Evolutionary conservation across 2,797 vertebrate species (phyloP), one percentile per base, ranked within the genome.

Genomic region (Cygnus olor): DNA sequence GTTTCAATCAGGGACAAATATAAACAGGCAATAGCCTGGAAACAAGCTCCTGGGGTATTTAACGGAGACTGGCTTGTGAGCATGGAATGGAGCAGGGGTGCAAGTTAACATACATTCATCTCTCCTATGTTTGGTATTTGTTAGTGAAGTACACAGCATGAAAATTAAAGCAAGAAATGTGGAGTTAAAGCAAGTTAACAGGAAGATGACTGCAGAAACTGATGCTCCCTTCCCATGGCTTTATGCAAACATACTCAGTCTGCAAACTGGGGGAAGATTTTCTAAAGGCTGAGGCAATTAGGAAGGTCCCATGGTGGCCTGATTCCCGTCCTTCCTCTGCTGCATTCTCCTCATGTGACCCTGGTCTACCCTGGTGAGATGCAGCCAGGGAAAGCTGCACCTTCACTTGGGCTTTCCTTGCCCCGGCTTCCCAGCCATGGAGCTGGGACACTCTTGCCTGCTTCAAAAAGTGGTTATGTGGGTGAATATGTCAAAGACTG

Each of bases 131-230:
- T 77, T 85, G 14, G 17, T 58, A 0, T 28, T 91, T 14, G 70
- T 85, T 16, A 47, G 7, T 49, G 51, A 87, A 77, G 45, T 51
- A 45, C 0, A 1, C 7, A 53, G 53, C 1, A 14, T 1, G 2
- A 72, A 87, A 84, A 79, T 14, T 28, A 13, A 80, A 68, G 36
- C 19, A 72, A 65, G 5, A 14, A 32, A 69, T 81, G 27, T 3
- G 14, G 30, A 70, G n/a, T 27, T 32, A 54, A 42, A 28, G 18
- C 18, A 64, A 12, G 28, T 20, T 30, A 64, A 40, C 17, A 45
- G 30, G 15, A 24, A 24, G 22, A 24, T 47, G 44, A 45, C 32
- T 45, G 64, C 22, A 47, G 44, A 64, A 42, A 42, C 18, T 64
- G 38, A 40, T 42, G 40, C 27, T 25, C 45, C 12, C 45, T 17